These are phyloP conservation scores for Syrmaticus mikado DNA, from an alignment of 2,113 vertebrate species.

Conservation along the genomic window DNA sequence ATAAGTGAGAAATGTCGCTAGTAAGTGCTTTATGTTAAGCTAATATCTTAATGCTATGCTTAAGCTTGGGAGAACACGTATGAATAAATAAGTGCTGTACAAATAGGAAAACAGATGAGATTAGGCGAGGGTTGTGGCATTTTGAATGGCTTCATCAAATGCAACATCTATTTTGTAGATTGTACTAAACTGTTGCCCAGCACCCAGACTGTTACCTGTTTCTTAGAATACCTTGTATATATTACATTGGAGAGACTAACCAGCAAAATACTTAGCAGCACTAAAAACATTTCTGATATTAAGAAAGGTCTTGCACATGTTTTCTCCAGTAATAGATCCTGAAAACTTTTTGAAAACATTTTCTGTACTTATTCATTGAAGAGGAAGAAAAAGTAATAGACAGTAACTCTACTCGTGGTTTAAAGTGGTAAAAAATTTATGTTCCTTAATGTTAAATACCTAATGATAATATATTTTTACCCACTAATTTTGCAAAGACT, in stretches of 20 bases:
- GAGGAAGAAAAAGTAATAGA: no score
- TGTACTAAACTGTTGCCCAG: not conserved
- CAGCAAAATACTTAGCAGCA: not conserved
- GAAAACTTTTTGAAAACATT: not conserved
- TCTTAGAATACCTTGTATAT: not conserved
- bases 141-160: not conserved
- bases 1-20: not conserved
- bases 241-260: not conserved
- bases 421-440: not conserved
- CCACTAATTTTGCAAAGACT: not conserved
- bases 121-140: not conserved
- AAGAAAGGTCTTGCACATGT: rapidly evolving
- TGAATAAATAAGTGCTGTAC: not conserved
- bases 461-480: not conserved
- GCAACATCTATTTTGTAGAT: not conserved
- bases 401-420: not conserved
- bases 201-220: not conserved
- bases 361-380: not conserved
- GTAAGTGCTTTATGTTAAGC: not conserved
- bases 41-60: not conserved
- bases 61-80: not conserved
- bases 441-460: not conserved
- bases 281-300: not conserved
- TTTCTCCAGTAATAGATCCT: not conserved
- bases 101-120: not conserved